Evolutionary conservation across 1,140 invertebrate genomes (phyloP).

Genomic region (Drosophila miranda): DNA sequence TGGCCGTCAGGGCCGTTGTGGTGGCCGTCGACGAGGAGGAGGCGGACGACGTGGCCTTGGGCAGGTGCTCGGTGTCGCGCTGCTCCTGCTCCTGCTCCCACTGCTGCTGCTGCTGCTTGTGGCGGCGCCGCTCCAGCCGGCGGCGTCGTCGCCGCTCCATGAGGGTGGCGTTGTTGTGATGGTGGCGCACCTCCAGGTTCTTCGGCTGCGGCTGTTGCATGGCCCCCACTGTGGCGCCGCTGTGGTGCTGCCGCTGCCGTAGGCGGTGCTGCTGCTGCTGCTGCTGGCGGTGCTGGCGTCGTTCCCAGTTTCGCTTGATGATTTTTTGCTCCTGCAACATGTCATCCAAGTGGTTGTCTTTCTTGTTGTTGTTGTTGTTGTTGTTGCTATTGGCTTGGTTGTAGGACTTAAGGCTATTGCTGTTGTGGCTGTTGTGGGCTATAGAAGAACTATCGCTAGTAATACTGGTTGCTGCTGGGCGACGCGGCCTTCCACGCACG

Average conservation of each 20-base stretch:
- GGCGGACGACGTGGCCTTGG: slow-evolving; percentile 61
- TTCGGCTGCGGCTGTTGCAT: slow-evolving; percentile 67
- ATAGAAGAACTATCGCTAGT: slow-evolving; percentile 70
- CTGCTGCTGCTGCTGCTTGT: slow-evolving; percentile 38
- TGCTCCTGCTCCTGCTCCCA: slow-evolving; percentile 28
- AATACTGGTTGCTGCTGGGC: slow-evolving; percentile 64
- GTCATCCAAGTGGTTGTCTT: slow-evolving; percentile 15
- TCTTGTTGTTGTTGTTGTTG: slow-evolving; percentile 32
- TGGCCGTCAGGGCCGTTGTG: slow-evolving; percentile 60
- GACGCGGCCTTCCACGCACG: slow-evolving; percentile 42
- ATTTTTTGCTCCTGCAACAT: slow-evolving; percentile 20
- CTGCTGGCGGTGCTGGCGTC: slow-evolving; percentile 11
- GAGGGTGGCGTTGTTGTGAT: slow-evolving; percentile 70
- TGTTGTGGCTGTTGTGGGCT: slow-evolving; percentile 32
- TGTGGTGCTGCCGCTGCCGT: slow-evolving; percentile 1
- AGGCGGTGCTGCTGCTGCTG: too few species aligned
- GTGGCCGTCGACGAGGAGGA: slow-evolving; percentile 54
- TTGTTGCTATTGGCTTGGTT: slow-evolving; percentile 59
- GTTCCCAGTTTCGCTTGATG: slow-evolving; percentile 5
- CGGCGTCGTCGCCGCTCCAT: slow-evolving; percentile 50
- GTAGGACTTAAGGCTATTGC: slow-evolving; percentile 63
- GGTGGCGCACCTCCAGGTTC: slow-evolving; percentile 66
- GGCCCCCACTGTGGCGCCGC: slow-evolving; percentile 30
- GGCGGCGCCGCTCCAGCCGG: slow-evolving; percentile 50
- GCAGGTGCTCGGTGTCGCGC: slow-evolving; percentile 42